Evolutionary conservation across 2,888 invertebrate species (phyloP).

Genomic region (Lymantria monacha): DNA sequence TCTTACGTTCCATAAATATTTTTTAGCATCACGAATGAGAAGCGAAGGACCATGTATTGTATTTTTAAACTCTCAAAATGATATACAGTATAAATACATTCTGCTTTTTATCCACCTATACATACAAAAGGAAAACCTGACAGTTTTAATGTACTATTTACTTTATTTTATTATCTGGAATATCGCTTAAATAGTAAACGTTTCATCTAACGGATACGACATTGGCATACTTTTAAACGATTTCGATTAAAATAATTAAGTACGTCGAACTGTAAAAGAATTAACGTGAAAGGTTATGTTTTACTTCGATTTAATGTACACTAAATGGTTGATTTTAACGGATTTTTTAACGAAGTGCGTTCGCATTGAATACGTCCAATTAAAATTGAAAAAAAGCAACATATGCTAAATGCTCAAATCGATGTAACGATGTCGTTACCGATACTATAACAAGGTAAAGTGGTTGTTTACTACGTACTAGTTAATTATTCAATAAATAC

Average conservation of each 20-base stretch:
- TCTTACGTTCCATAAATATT: no score
- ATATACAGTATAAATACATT: no score
- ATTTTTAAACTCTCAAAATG: no score
- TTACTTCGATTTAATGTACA: conserved; percentile 33
- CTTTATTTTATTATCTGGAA: no score
- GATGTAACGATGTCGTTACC: conserved; percentile 72
- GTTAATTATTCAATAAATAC: conserved; percentile 62
- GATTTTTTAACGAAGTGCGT: conserved; percentile 40
- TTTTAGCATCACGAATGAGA: no score
- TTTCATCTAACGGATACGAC: conserved; percentile 2
- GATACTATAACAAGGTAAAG: conserved; percentile 63
- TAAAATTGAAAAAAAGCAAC: conserved; percentile 57
- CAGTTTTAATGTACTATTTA: no score
- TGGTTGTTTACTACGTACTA: conserved; percentile 42
- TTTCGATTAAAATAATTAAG: conserved; percentile 20
- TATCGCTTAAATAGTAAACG: no score
- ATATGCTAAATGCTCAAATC: conserved; percentile 65
- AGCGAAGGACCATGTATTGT: no score
- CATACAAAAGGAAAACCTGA: no score
- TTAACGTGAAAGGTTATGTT: conserved; percentile 31
- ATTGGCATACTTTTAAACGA: conserved; percentile 18
- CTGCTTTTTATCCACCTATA: no score
- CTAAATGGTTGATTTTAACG: conserved; percentile 36
- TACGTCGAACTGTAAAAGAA: conserved; percentile 22
- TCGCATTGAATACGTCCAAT: conserved; percentile 53